Base-by-base conservation (phyloP, 2,113 vertebrate species). In the Merops nubicus region DNA sequence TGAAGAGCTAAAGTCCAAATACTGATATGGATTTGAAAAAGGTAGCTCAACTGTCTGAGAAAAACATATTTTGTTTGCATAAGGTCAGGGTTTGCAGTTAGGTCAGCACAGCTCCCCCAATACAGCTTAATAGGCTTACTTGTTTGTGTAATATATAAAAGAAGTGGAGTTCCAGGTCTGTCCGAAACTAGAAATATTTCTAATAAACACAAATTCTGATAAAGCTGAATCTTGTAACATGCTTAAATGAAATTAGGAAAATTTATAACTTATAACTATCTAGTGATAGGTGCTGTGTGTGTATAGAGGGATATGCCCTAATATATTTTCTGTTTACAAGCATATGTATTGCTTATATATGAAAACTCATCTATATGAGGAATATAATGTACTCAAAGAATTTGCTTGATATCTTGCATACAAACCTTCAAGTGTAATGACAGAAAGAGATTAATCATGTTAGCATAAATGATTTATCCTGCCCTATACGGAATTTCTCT, bases 381-480 rank as follows among this genome's bases (percentile, higher is more conserved):
- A 93, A 53, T 62, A 51, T 2, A 78, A 45, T 29, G 14, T 45
- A 62, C 9, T 40, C n/a, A 83, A 89, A 65, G 65, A 60, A 79
- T 38, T 68, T 56, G 2, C 47, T 63, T 63, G 9, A 54, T 68
- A 15, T 33, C 18, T 31, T 78, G 21, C 64, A n/a, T 64, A 7
- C 4, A 88, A 60, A 47, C 14, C 26, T 84, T 67, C n/a, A 74
- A 20, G 22, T 38, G 63, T 59, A 88, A 64, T 45, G 75, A 67
- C 54, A 75, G 76, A 86, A 91, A 89, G 23, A 50, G 40, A 75
- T 60, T 84, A 86, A 91, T 86, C 68, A 68, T 68, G 54, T 81
- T 75, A 86, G 31, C 51, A 93, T 92, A 90, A 95, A 91, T 89
- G 31, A 92, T 94, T 97, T 60, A 93, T 87, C 43, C 53, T 45